Conservation (phyloP, 2,113 vertebrate genomes). For the Dipodomys ordii region DNA sequence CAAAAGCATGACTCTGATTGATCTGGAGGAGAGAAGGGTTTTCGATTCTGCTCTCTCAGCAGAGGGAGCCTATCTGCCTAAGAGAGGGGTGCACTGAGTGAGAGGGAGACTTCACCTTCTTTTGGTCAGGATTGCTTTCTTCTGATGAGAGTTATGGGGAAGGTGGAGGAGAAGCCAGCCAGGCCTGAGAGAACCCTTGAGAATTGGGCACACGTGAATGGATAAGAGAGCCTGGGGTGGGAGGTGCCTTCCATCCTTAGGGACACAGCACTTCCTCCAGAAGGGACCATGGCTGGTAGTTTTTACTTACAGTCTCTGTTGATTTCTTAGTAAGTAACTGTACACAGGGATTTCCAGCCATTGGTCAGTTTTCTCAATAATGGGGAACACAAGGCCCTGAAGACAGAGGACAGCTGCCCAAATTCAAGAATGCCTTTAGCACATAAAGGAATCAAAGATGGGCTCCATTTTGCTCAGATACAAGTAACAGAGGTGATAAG, state of each 20-base stretch:
- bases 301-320: not conserved
- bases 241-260: not conserved
- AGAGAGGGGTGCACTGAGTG: not conserved
- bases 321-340: not conserved
- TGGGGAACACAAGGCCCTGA: not conserved
- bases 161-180: not conserved
- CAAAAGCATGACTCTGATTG: not conserved
- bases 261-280: not conserved
- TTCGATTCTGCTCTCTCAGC: not conserved
- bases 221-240: not conserved
- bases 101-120: not conserved
- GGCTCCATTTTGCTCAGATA: too few relatives aligned
- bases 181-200: not conserved
- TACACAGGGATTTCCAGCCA: accelerated
- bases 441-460: not conserved
- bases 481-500: not conserved
- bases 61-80: not conserved
- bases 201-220: not conserved
- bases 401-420: not conserved
- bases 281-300: not conserved
- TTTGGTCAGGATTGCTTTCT: not conserved
- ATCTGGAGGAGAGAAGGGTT: too few relatives aligned
- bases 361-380: not conserved
- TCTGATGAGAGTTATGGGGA: not conserved
- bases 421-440: not conserved